Evolutionary conservation across 2,797 vertebrate genomes (phyloP).

Genomic region (Spinus olivaceus): DNA sequence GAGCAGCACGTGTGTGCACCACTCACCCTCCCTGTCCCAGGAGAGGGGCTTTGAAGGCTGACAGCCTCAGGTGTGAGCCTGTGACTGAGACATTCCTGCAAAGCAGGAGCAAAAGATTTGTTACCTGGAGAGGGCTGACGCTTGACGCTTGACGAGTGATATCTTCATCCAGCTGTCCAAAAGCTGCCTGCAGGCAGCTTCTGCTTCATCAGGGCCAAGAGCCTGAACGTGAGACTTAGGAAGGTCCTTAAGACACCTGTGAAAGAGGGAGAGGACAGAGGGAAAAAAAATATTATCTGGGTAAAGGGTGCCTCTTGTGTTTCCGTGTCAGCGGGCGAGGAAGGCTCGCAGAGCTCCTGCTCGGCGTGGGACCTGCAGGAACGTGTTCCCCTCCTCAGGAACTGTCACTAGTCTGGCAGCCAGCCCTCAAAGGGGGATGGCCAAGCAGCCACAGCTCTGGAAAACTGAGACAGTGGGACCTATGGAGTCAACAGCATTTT

Average conservation of each 20-base stretch:
- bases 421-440: background rate
- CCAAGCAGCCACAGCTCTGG: conserved; percentile 7
- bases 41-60: conserved; percentile 42
- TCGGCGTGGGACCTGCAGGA: conserved; percentile 21
- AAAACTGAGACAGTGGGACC: background rate
- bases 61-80: conserved; percentile 73
- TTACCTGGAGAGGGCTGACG: conserved; percentile 65
- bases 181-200: conserved; percentile 50
- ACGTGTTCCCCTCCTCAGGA: background rate
- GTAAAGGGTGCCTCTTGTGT: conserved; percentile 8
- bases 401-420: conserved; percentile 34
- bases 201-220: conserved; percentile 24
- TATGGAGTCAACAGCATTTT: background rate
- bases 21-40: background rate
- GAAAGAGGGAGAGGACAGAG: background rate
- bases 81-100: conserved; percentile 69
- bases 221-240: background rate
- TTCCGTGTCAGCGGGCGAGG: background rate
- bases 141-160: conserved; percentile 69
- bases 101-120: conserved; percentile 61
- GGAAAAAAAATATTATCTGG: background rate
- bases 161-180: conserved; percentile 74
- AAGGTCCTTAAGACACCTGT: conserved; percentile 4
- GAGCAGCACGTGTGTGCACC: background rate
- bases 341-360: background rate